A percentile compares a stretch with the other conserved stretches of the same genome.
Conservation (phyloP, 2,888 invertebrate species). For the Rhodophaea formosa region DNA sequence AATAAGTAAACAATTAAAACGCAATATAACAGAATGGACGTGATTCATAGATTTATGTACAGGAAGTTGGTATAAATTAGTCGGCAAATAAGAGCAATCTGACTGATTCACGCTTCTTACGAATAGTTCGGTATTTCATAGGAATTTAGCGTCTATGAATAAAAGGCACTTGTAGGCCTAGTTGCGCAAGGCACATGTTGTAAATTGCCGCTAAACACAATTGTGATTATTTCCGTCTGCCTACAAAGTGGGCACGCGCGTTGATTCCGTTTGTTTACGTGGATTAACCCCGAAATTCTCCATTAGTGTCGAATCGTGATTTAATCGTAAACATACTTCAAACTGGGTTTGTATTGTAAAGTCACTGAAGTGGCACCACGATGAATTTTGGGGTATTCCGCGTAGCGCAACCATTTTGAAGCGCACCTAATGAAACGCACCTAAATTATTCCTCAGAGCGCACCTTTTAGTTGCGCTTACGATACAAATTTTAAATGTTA, state of each 20-base stretch:
- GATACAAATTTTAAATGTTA: too few relatives aligned
- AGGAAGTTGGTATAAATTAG: conserved; percentile 26
- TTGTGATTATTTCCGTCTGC: conserved; percentile 18
- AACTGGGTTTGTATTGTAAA: conserved; percentile 22
- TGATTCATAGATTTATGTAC: conserved; percentile 24
- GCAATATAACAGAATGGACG: conserved; percentile 6
- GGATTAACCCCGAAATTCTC: conserved; percentile 37
- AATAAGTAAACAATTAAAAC: conserved; percentile 12
- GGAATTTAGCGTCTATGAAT: conserved; percentile 18
- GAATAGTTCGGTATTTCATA: conserved; percentile 17
- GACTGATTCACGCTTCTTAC: conserved; percentile 24
- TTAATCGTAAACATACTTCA: conserved; percentile 43
- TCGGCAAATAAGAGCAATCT: conserved; percentile 27
- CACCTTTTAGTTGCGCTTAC: too few relatives aligned
- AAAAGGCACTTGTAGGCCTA: conserved; percentile 15
- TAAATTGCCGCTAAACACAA: conserved; percentile 16
- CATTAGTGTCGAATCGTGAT: conserved; percentile 41
- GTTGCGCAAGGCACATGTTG: conserved; percentile 7
- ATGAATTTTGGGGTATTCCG: background rate
- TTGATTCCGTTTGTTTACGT: conserved; percentile 19
- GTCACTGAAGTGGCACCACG: background rate
- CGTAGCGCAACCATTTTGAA: too few relatives aligned
- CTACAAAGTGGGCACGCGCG: conserved; percentile 18
- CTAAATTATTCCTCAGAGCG: too few relatives aligned
- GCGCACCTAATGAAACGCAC: too few relatives aligned